Conservation (phyloP, 2,797 vertebrate species). For the Carcharodon carcharias region DNA sequence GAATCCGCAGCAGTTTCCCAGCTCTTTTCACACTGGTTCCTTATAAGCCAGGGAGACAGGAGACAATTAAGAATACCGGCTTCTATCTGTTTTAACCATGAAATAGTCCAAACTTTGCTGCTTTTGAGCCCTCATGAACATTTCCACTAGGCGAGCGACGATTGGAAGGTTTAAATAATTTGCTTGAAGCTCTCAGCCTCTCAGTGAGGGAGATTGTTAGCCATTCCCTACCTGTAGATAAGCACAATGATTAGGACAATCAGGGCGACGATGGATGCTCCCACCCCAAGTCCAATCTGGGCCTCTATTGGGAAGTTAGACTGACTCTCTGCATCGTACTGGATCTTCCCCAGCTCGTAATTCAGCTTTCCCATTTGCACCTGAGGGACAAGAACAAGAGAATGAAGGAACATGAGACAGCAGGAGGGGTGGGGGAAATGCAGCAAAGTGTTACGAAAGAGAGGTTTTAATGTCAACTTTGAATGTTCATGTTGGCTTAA, state of each 20-base stretch:
- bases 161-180: neutral
- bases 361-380: slow-evolving; percentile 90
- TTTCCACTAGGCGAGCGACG: no score
- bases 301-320: slow-evolving; percentile 86
- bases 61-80: neutral
- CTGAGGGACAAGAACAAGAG: slow-evolving; percentile 51
- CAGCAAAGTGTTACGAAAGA: no score
- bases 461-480: neutral
- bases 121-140: neutral
- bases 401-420: neutral
- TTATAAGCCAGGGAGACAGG: no score
- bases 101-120: neutral
- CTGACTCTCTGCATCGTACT: slow-evolving; percentile 80
- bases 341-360: slow-evolving; percentile 82
- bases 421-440: neutral
- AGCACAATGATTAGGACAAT: slow-evolving; percentile 91
- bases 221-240: slow-evolving; percentile 76
- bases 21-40: neutral
- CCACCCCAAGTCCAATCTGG: slow-evolving; percentile 85
- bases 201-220: neutral
- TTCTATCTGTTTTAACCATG: neutral
- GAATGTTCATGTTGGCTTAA: neutral
- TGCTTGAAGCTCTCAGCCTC: neutral
- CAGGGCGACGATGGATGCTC: slow-evolving; percentile 81
- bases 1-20: neutral